Conservation (phyloP, 2,797 vertebrate species). For the Oophaga sylvatica region DNA sequence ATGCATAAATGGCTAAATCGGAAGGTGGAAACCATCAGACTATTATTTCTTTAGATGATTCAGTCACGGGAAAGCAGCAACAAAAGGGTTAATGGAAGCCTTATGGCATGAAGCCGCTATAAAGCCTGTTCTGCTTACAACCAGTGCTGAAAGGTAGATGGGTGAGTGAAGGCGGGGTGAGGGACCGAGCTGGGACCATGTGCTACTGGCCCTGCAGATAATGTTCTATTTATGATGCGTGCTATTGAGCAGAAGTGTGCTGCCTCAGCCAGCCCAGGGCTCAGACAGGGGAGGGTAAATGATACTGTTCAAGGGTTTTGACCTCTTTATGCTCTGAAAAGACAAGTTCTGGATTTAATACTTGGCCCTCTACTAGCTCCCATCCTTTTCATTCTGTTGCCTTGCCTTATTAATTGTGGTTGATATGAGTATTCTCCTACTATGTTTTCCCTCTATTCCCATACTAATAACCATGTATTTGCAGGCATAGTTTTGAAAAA, state of each 20-base stretch:
- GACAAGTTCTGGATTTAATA: conserved; percentile 58
- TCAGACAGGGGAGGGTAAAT: conserved; percentile 61
- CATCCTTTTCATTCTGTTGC: conserved; percentile 41
- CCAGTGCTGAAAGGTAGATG: conserved; percentile 56
- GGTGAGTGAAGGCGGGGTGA: conserved; percentile 50
- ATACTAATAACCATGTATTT: neutral
- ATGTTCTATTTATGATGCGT: conserved; percentile 69
- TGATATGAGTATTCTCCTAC: neutral
- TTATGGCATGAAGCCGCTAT: conserved; percentile 54
- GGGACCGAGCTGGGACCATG: conserved; percentile 67
- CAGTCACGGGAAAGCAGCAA: neutral
- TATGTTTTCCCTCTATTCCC: neutral
- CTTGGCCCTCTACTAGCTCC: conserved; percentile 39
- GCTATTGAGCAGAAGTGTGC: conserved; percentile 68
- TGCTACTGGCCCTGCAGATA: conserved; percentile 69
- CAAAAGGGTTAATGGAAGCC: conserved; percentile 36
- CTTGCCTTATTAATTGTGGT: conserved; percentile 25
- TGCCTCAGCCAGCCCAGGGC: conserved; percentile 60
- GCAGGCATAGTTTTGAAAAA: too few relatives aligned
- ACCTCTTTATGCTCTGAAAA: conserved; percentile 61
- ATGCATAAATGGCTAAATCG: neutral
- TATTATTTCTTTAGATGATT: neutral
- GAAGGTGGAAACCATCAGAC: neutral
- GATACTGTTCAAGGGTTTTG: conserved; percentile 62
- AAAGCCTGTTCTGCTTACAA: conserved; percentile 53